These are phyloP conservation scores for Poeciliopsis prolifica DNA, from an alignment of 2,113 vertebrate genomes.

Conservation along the genomic window DNA sequence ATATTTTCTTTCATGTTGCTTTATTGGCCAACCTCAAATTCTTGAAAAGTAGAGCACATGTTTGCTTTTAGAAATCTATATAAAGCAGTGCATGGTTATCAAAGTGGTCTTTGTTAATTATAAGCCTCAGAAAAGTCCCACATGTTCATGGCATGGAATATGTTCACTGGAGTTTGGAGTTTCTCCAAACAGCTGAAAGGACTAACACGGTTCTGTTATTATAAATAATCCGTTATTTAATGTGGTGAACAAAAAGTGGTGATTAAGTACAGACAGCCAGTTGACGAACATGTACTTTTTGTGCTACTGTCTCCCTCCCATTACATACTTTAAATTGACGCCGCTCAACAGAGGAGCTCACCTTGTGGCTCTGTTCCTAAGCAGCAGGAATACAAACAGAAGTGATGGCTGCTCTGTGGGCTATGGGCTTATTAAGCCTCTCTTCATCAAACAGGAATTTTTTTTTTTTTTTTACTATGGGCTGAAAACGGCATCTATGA, in stretches of 20 bases:
- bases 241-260: conserved; percentile 10
- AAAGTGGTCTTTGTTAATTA: conserved; percentile 59
- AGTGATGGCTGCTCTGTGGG: conserved; percentile 43
- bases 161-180: conserved; percentile 26
- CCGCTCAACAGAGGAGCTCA: conserved; percentile 26
- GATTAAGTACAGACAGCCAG: conserved; percentile 15
- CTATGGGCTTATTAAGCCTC: conserved; percentile 22
- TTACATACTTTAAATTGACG: conserved; percentile 23
- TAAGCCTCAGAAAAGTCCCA: conserved; percentile 38
- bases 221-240: conserved; percentile 31
- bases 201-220: conserved; percentile 37
- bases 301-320: conserved; percentile 3
- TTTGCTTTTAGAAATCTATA: conserved; percentile 55
- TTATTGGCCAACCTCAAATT: conserved; percentile 39
- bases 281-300: background rate
- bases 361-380: conserved; percentile 66
- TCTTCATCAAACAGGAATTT: conserved; percentile 68
- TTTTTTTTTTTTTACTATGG: conserved; percentile 44
- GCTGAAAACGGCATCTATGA: conserved; percentile 21
- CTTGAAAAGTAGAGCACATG: conserved; percentile 42
- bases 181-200: conserved; percentile 20
- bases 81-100: conserved; percentile 34
- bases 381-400: conserved; percentile 67
- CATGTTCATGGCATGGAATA: conserved; percentile 20
- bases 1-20: conserved; percentile 54